Base-by-base conservation (phyloP, 2,113 vertebrate genomes). In the Pavo muticus region DNA sequence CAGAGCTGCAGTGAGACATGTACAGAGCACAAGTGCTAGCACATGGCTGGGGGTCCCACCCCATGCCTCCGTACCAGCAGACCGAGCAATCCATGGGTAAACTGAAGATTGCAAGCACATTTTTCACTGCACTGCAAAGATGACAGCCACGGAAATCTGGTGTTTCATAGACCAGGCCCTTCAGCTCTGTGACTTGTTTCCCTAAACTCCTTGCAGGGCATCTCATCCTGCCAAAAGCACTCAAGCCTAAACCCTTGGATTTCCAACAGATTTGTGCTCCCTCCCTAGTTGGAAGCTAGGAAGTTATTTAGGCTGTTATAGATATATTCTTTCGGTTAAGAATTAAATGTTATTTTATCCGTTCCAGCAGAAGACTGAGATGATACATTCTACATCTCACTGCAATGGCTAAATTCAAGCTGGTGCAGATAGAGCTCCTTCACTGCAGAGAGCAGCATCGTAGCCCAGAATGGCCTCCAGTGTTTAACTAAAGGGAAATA, bases 401-500 rank as follows among this genome's bases (percentile, higher is more conserved):
- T 35, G 50, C 56, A 79, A 32, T 2, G 6, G 54, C 44, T 59
- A 27, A 81, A 93, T 84, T 72, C 79, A 67, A 56, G 68, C 20
- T 14, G 44, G 25, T 1, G 11, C n/a, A 93, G 59, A 88, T 32
- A 74, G 64, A 95, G 79, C 88, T 88, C 57, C 85, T 44, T 81
- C 52, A 19, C 30, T 69, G 69, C 88, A 93, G 88, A 82, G 80
- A 84, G 52, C n/a, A 52, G 47, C 71, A 91, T 6, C 59, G 71
- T 47, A 93, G 75, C 57, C 40, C 42, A 87, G 69, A 76, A 71
- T 3, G 47, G 77, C 90, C 85, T 90, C 86, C 80, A 52, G 83
- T n/a, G 88, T 59, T 91, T 78, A 87, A 91, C 81, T 68, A 88
- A 91, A 72, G 44, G 65, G 72, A 88, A 80, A 79, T 11, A n/a